phyloP scores from a whole-genome alignment of 2,888 invertebrate genomes.

The Eupithecia inturbata region DNA sequence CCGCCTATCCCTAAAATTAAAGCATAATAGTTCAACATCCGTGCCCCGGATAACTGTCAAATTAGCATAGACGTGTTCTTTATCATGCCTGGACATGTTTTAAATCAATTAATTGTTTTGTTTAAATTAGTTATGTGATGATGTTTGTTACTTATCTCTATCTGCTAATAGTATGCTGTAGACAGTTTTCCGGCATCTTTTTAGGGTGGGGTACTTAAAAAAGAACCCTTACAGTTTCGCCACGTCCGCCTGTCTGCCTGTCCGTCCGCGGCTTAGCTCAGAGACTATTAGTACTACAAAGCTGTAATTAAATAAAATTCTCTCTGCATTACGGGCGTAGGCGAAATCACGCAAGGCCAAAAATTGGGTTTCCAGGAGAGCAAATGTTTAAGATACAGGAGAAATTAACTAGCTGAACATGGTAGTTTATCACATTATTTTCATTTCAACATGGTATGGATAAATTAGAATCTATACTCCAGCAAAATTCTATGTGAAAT shows the following conservation, averaged over 20 bases:
- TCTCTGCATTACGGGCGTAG: background rate
- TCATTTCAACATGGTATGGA: background rate
- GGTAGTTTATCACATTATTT: background rate
- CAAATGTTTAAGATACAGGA: background rate
- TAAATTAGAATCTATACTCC: background rate
- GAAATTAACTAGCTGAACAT: background rate
- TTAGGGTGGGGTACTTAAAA: background rate
- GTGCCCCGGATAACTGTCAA: too few relatives aligned
- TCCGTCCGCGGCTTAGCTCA: background rate
- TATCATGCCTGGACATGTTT: too few relatives aligned
- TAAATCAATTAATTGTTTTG: too few relatives aligned
- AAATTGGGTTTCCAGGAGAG: background rate
- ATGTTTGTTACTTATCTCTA: too few relatives aligned
- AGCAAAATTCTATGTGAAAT: too few relatives aligned
- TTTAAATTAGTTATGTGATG: too few relatives aligned
- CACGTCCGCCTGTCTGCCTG: background rate
- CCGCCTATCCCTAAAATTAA: too few relatives aligned
- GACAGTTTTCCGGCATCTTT: too few relatives aligned
- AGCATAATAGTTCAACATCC: too few relatives aligned
- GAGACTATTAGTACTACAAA: background rate
- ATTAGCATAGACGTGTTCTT: too few relatives aligned
- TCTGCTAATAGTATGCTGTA: background rate
- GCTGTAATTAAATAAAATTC: background rate
- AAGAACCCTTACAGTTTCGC: background rate
- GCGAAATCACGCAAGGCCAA: background rate